These are phyloP conservation scores for Elysia chlorotica DNA, from an alignment of 1,140 invertebrate species.

Conservation along the genomic window DNA sequence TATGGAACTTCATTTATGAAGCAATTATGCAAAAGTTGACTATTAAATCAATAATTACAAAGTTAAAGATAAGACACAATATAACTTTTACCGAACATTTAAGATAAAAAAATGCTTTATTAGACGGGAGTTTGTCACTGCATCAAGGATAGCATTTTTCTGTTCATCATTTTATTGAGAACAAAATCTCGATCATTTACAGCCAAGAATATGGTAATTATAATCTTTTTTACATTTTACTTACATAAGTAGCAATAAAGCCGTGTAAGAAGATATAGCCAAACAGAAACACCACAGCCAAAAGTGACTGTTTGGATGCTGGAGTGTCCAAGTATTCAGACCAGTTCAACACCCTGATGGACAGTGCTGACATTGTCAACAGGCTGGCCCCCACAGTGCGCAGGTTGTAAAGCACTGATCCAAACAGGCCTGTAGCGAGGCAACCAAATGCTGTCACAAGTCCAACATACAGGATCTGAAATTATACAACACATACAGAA, in stretches of 20 bases:
- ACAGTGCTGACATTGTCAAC: conserved; percentile 43
- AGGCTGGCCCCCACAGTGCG: conserved; percentile 41
- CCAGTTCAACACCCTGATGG: conserved; percentile 33
- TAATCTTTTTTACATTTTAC: conserved; percentile 21
- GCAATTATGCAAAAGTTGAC: no score
- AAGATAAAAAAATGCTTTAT: no score
- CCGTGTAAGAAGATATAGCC: conserved; percentile 43
- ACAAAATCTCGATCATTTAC: no score
- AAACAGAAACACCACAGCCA: conserved; percentile 39
- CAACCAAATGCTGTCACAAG: conserved; percentile 44
- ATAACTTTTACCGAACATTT: no score
- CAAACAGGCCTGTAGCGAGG: conserved; percentile 49
- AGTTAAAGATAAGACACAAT: no score
- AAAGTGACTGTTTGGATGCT: conserved; percentile 16
- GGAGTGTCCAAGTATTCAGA: conserved; percentile 29
- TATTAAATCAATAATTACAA: no score
- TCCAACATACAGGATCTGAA: conserved; percentile 45
- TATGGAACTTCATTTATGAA: no score
- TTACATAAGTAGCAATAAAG: conserved; percentile 53
- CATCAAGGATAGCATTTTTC: no score
- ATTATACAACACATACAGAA: conserved; percentile 20
- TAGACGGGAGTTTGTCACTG: no score
- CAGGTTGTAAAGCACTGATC: conserved; percentile 37
- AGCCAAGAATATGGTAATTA: no score
- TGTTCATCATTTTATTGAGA: no score